phyloP scores from a whole-genome alignment of 2,113 vertebrate species.

The Corythaixoides concolor region DNA sequence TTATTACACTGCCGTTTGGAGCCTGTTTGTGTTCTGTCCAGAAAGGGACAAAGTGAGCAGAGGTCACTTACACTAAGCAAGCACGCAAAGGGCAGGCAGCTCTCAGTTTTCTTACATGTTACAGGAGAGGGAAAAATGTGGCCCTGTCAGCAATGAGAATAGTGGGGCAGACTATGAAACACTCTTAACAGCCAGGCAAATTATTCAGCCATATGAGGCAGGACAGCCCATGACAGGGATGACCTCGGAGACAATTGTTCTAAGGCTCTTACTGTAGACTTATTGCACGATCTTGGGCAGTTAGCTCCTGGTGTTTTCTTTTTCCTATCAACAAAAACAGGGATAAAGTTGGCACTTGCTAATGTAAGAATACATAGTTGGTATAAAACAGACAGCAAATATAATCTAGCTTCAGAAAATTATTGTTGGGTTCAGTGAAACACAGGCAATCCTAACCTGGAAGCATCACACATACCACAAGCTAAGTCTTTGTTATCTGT shows the following conservation, averaged over 20 bases:
- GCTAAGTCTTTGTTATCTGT: background rate
- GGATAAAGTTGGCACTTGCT: background rate
- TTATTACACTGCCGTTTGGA: background rate
- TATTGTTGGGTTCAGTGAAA: background rate
- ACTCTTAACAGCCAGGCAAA: background rate
- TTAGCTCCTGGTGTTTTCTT: background rate
- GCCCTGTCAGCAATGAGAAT: background rate
- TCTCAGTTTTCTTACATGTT: background rate
- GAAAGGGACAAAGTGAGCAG: background rate
- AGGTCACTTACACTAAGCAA: background rate
- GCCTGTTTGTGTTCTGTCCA: background rate
- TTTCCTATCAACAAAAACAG: background rate
- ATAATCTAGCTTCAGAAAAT: background rate
- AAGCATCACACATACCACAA: background rate
- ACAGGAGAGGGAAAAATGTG: background rate
- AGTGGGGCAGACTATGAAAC: background rate
- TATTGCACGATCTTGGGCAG: background rate
- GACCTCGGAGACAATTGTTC: background rate
- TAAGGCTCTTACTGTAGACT: background rate
- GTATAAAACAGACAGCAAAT: background rate
- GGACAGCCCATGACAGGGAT: background rate
- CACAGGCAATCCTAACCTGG: background rate
- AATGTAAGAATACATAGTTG: background rate
- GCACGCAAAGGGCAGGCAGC: background rate
- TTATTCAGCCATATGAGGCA: background rate